Conservation (phyloP, 2,797 vertebrate species). For the Anniella stebbinsi region DNA sequence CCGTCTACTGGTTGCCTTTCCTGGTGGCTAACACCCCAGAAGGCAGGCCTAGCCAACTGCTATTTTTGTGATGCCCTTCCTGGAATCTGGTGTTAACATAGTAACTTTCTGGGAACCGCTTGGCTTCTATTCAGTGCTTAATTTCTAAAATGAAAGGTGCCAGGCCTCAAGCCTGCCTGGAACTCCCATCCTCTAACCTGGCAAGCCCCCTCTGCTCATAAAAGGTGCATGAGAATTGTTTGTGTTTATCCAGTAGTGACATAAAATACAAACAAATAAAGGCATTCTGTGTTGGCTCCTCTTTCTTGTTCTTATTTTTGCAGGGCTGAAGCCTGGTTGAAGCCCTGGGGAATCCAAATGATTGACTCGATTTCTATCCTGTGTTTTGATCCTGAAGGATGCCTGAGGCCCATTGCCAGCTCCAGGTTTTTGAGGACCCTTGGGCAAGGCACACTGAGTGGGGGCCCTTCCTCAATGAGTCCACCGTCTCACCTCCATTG, state of each 20-base stretch:
- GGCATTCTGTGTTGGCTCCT: not conserved
- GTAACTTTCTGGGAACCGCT: slow-evolving; percentile 59
- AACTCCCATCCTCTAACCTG: not conserved
- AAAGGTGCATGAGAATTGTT: not conserved
- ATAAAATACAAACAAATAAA: too few species aligned
- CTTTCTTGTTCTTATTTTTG: not conserved
- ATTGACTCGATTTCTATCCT: not conserved
- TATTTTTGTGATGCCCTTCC: slow-evolving; percentile 61
- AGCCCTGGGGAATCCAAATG: not conserved
- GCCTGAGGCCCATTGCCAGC: not conserved
- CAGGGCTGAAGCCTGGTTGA: not conserved
- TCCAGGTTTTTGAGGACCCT: too few species aligned
- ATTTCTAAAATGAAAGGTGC: slow-evolving; percentile 13
- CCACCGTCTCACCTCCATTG: too few species aligned
- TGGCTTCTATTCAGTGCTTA: slow-evolving; percentile 52
- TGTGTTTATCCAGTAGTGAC: not conserved
- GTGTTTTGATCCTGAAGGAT: not conserved
- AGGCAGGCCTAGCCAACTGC: slow-evolving; percentile 62
- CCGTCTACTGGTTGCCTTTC: slow-evolving; percentile 20
- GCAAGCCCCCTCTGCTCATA: not conserved
- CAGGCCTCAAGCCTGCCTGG: not conserved
- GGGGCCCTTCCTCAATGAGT: too few species aligned
- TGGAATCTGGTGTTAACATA: slow-evolving; percentile 56
- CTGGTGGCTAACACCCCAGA: slow-evolving; percentile 49
- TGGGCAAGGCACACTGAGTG: too few species aligned